phyloP scores from a whole-genome alignment of 30 jellyfish, hydroid and myxozoan species.

The Nemopilema nomurai region DNA sequence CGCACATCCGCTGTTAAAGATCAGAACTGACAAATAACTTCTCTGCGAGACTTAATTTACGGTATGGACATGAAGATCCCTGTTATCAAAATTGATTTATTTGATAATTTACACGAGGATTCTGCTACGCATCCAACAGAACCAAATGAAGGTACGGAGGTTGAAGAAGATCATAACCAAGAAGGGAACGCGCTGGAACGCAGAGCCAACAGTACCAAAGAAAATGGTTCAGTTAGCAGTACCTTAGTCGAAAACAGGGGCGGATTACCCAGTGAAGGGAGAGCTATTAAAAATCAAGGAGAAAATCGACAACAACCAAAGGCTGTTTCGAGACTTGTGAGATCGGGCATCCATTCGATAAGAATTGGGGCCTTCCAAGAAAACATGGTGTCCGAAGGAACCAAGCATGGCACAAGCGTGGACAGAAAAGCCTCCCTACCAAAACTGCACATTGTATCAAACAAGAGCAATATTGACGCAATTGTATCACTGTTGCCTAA shows the following conservation, averaged over 20 bases:
- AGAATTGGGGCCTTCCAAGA: neutral
- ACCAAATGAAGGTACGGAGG: neutral
- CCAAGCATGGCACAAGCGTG: neutral
- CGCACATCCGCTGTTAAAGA: neutral
- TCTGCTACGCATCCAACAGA: neutral
- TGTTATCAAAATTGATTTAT: constrained; percentile 24
- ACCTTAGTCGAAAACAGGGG: neutral
- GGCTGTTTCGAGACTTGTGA: neutral
- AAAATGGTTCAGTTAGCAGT: neutral
- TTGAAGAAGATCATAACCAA: neutral
- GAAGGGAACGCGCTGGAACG: neutral
- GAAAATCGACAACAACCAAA: neutral
- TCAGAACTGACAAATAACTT: neutral
- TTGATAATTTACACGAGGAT: neutral
- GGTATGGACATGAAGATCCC: constrained; percentile 39
- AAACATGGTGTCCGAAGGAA: neutral
- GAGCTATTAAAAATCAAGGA: neutral
- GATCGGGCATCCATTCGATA: neutral
- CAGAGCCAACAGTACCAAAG: neutral
- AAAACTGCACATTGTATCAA: neutral
- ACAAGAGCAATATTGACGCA: constrained; percentile 4
- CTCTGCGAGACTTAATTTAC: neutral
- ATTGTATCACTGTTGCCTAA: constrained; percentile 40
- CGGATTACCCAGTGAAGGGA: neutral
- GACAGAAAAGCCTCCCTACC: constrained; percentile 5